Conservation (phyloP, 2,113 vertebrate genomes). For the Bubo bubo region DNA sequence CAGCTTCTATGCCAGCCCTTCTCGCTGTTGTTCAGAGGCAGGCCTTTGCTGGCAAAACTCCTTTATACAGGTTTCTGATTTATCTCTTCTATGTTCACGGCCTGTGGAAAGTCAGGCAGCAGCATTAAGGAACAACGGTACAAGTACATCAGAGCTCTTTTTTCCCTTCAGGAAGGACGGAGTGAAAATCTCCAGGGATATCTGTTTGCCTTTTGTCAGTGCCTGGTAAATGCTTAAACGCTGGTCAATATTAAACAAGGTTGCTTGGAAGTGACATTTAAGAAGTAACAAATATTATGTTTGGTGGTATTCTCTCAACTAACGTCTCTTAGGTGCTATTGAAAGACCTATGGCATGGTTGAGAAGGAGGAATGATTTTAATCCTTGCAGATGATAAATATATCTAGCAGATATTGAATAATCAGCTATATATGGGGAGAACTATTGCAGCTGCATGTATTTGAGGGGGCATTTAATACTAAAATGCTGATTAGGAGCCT, state of each 20-base stretch:
- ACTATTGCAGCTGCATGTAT: neutral
- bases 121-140: neutral
- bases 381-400: neutral
- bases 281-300: neutral
- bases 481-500: neutral
- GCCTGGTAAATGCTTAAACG: neutral
- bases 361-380: neutral
- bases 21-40: neutral
- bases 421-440: neutral
- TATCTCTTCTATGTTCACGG: neutral
- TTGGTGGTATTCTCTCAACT: neutral
- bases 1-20: neutral
- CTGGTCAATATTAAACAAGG: neutral
- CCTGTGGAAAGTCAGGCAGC: neutral
- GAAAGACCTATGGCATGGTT: neutral
- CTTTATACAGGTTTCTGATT: neutral
- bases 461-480: neutral
- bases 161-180: neutral
- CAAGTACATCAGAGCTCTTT: neutral
- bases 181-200: constrained; percentile 10
- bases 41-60: neutral
- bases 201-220: constrained; percentile 10
- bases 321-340: neutral
- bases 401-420: neutral
- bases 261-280: neutral